phyloP scores from a whole-genome alignment of 2,797 vertebrate species.

The Coregonus sp. region DNA sequence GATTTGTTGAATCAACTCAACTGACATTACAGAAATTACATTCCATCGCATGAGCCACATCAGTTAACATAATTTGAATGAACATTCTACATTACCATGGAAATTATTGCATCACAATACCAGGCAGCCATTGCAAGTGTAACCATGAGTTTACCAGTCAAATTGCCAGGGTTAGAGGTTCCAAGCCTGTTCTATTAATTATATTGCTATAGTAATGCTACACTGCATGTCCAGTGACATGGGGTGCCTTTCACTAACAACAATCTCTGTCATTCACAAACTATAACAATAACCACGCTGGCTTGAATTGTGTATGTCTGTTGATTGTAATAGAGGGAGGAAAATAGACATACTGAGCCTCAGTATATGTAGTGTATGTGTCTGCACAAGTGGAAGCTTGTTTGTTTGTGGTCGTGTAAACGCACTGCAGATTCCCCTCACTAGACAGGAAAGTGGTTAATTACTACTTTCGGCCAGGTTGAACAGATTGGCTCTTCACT shows the following conservation, averaged over 20 bases:
- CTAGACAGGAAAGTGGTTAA: constrained; percentile 67
- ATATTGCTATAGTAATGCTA: not conserved
- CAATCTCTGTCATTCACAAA: not conserved
- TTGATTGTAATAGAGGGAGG: not conserved
- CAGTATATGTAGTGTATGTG: constrained; percentile 25
- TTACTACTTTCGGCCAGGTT: constrained; percentile 58
- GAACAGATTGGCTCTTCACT: constrained; percentile 61
- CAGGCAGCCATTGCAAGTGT: no score
- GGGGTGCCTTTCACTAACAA: not conserved
- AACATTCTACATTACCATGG: no score
- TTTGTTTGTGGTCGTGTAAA: constrained; percentile 27
- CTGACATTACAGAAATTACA: no score
- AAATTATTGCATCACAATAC: no score
- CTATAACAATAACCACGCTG: not conserved
- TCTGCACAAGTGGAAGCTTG: constrained; percentile 20
- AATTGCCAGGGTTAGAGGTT: no score
- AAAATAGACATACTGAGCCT: constrained; percentile 3
- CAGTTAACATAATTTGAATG: no score
- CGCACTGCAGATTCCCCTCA: constrained; percentile 27
- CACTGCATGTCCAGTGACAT: not conserved
- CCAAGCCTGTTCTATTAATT: no score
- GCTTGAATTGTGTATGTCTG: not conserved
- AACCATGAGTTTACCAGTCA: no score
- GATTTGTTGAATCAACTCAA: no score
- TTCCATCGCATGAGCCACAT: no score